These are phyloP conservation scores for Pangasius sanitwongsei DNA, from an alignment of 2,797 vertebrate genomes.

Conservation along the genomic window DNA sequence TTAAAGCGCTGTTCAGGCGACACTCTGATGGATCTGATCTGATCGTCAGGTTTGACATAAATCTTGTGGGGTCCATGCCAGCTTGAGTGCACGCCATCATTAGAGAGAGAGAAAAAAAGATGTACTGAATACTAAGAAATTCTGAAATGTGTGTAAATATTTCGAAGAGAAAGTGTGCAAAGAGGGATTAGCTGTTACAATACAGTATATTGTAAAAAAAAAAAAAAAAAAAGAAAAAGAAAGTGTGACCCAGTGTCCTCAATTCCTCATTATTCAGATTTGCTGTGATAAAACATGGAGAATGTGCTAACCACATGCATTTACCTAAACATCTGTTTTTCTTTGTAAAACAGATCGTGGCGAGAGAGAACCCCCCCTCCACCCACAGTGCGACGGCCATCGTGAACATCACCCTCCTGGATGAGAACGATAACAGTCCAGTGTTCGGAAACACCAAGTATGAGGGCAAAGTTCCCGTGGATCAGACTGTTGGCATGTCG, in stretches of 20 bases:
- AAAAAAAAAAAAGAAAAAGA: no score
- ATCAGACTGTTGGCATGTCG: conserved; percentile 73
- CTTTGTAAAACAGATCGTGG: conserved; percentile 69
- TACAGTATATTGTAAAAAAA: neutral
- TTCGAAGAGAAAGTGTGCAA: neutral
- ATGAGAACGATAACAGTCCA: conserved; percentile 81
- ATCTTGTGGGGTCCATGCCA: no score
- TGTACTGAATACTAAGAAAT: neutral
- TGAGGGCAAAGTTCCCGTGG: conserved; percentile 64
- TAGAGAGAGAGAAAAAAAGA: no score
- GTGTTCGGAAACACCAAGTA: conserved; percentile 67
- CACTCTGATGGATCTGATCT: no score
- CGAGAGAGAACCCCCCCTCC: conserved; percentile 64
- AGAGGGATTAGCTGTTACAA: neutral
- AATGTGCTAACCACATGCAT: neutral
- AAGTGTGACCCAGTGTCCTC: no score
- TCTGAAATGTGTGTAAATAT: neutral
- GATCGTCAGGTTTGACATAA: no score
- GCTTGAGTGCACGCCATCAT: no score
- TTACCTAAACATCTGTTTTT: neutral
- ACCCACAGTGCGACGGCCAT: accelerated
- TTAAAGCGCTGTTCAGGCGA: no score
- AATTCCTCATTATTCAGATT: neutral
- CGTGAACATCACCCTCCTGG: conserved; percentile 70
- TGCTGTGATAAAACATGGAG: neutral